Base-by-base conservation (phyloP, 2,113 vertebrate genomes). In the Ranitomeya imitator region DNA sequence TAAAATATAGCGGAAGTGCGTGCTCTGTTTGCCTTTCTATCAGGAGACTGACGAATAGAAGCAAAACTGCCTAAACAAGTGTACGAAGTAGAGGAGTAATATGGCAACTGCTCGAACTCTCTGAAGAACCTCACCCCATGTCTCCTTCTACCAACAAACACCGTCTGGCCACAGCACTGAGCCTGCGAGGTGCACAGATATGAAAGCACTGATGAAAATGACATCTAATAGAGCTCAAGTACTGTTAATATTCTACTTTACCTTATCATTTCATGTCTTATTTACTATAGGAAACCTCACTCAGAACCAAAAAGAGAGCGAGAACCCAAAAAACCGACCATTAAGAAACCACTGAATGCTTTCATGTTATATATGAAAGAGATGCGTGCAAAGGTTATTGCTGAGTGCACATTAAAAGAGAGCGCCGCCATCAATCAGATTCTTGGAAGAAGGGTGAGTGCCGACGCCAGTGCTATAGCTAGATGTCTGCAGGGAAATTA, bases 321-420 rank as follows among this genome's bases (percentile, higher is more conserved):
- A 91, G 98, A 99, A 93, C 96, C 96, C 79, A 99, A 99, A 95
- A 99, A 99, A 92, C 97, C 98, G 11, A 97, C 98, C 80, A 99
- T 99, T 92, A 99, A 99, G 95, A 99, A 99, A 90, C 98, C 98
- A 13, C 94, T 99, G 91, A 99, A 99, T 0, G 98, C 98, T 89
- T 99, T 99, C 93, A 99, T 99, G 98, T 95, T 99, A 74, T 99
- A 99, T 94, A 99, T 99, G 98, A 99, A 99, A 95, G 98, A 99
- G 94, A 99, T 99, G 98, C 94, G 98, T 92, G 98, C 98, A 0
- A 99, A 99, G 92, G 98, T 99, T 91, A 99, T 99, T 3, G 98
- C 98, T 0, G 98, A 99, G 88, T 99, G 98, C 93, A 99, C 98
- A 57, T 96, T 99, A 94, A 99, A 99, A 90, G 98, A 99, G 93